Conservation (phyloP, 2,797 vertebrate species). For the Merluccius polli region DNA sequence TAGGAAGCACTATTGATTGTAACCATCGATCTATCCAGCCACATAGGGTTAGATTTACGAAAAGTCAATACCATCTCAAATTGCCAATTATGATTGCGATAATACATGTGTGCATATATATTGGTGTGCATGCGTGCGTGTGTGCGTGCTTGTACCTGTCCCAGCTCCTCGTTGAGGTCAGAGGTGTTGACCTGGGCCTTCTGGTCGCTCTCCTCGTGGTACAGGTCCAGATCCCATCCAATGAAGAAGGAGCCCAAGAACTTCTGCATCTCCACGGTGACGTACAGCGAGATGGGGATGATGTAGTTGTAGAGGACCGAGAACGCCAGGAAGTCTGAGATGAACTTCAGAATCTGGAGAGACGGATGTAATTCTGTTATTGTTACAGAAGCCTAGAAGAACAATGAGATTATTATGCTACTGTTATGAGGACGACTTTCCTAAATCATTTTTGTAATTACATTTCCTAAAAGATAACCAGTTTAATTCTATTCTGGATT, state of each 20-base stretch:
- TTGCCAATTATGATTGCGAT: background rate
- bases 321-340: conserved; percentile 98
- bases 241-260: conserved; percentile 98
- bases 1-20: background rate
- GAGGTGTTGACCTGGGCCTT: conserved; percentile 98
- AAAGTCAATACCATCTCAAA: conserved; percentile 2
- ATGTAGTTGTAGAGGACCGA: conserved; percentile 99
- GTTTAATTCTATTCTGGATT: background rate
- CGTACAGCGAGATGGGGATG: conserved; percentile 98
- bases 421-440: background rate
- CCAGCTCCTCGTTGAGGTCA: conserved; percentile 96
- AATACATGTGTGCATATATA: background rate
- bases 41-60: background rate
- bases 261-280: conserved; percentile 99
- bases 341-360: conserved; percentile 89
- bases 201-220: conserved; percentile 92
- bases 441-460: too few relatives aligned
- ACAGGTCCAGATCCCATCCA: conserved; percentile 95
- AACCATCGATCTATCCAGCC: background rate
- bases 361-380: background rate
- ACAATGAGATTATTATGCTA: background rate
- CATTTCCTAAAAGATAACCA: background rate
- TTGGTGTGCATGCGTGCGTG: background rate
- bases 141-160: conserved; percentile 78
- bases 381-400: background rate